Conservation (phyloP, 2,797 vertebrate species). For the Cuculus canorus region DNA sequence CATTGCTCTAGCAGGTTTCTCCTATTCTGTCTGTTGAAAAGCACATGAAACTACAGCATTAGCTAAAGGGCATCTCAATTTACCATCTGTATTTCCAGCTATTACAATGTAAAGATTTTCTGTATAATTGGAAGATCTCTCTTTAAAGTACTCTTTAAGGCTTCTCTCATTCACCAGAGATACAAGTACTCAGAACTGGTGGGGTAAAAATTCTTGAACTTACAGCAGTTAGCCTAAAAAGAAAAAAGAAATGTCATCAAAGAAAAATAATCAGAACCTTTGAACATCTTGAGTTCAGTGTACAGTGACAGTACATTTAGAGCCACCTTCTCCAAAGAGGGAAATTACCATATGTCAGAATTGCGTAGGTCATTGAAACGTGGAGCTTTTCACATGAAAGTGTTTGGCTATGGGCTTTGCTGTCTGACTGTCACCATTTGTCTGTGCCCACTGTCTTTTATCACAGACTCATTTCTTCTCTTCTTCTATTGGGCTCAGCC, state of each 20-base stretch:
- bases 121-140: background rate
- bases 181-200: background rate
- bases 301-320: background rate
- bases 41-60: background rate
- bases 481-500: background rate
- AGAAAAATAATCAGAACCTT: background rate
- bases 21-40: background rate
- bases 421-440: constrained; percentile 1
- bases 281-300: background rate
- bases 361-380: background rate
- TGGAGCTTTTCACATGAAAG: constrained; percentile 16
- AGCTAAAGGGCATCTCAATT: constrained; percentile 40
- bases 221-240: background rate
- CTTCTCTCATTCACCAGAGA: background rate
- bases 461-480: background rate
- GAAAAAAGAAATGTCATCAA: background rate
- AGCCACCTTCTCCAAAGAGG: background rate
- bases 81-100: background rate
- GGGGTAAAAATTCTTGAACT: background rate
- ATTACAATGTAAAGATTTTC: background rate
- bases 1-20: background rate
- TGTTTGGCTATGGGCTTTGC: background rate
- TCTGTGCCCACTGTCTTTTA: background rate
- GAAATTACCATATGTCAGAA: background rate
- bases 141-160: background rate